Evolutionary conservation across 2,797 vertebrate genomes (phyloP), one percentile per base, ranked within the genome.

Genomic region (Spinus olivaceus): DNA sequence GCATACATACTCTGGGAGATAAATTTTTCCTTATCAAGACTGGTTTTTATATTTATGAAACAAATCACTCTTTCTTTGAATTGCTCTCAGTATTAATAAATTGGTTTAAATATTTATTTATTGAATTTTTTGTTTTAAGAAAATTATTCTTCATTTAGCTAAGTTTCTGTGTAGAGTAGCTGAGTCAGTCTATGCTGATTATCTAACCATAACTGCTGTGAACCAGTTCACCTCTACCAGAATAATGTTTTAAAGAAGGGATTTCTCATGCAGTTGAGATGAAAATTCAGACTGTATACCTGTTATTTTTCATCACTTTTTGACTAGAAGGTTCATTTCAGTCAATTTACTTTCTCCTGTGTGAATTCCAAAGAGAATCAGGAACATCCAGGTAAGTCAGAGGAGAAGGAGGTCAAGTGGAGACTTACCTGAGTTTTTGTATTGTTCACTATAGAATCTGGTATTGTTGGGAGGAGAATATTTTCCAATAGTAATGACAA

Each of bases 301-400:
- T 65, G 10, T 16, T 87, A 4, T 5, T 84, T 89, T 94, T 39
- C 47, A 81, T 65, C 11, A 23, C 20, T 72, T 79, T 32, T 76
- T 89, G 35, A 72, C 24, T 59, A 41, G 42, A 73, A 61, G 15
- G 7, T 25, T 69, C 46, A 13, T 60, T 71, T 90, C 63, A 27
- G 23, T 60, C 30, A 53, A 33, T 57, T 79, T 82, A 22, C 9
- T 14, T 81, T 69, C 54, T 72, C 13, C 27, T 74, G 8, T 35
- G 35, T 72, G 50, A 88, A 64, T 83, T 92, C 27, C 20, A 32
- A 65, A 83, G n/a, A 87, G 51, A 90, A 88, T 65, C 44, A 44
- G 77, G 72, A 92, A 14, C 39, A 41, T 46, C 21, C 42, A 74
- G 9, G 14, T 67, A 92, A 90, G 46, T 4, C 35, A 83, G 35